Conservation (phyloP, 2,888 invertebrate genomes). For the Hemicrepidius hirtus region DNA sequence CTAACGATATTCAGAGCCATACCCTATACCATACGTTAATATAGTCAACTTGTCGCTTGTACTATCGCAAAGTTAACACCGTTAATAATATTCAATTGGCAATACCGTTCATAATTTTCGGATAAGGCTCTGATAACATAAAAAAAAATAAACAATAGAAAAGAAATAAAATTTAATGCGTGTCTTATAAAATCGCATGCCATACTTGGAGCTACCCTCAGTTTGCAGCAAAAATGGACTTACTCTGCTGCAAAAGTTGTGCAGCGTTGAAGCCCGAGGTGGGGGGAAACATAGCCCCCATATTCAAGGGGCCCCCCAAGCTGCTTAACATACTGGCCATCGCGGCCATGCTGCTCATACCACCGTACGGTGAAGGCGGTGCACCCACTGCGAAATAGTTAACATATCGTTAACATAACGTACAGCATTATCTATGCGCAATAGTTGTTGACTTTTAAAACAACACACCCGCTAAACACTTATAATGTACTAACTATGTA, state of each 20-base stretch:
- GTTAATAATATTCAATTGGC: no score
- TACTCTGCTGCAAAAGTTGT: slow-evolving; percentile 90
- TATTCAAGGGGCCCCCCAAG: slow-evolving; percentile 70
- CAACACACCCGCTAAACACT: no score
- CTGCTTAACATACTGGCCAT: slow-evolving; percentile 73
- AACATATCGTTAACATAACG: slow-evolving; percentile 25
- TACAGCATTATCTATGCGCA: not conserved
- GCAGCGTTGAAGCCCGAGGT: slow-evolving; percentile 80
- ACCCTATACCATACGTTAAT: no score
- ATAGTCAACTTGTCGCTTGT: no score
- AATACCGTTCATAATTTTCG: not conserved
- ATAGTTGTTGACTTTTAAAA: not conserved
- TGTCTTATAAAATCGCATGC: slow-evolving; percentile 27
- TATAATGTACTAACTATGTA: not conserved
- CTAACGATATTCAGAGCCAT: slow-evolving; percentile 25
- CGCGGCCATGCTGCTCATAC: slow-evolving; percentile 72
- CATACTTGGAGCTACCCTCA: slow-evolving; percentile 20
- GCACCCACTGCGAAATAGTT: slow-evolving; percentile 57
- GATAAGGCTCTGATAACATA: slow-evolving; percentile 24
- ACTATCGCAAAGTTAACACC: no score
- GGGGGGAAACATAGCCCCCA: slow-evolving; percentile 67
- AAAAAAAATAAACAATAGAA: slow-evolving; percentile 19
- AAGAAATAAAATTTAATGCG: slow-evolving; percentile 10
- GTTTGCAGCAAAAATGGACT: slow-evolving; percentile 70
- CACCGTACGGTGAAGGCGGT: slow-evolving; percentile 63